Evolutionary conservation across 2,888 invertebrate species (phyloP).

Genomic region (Lasiommata megera): DNA sequence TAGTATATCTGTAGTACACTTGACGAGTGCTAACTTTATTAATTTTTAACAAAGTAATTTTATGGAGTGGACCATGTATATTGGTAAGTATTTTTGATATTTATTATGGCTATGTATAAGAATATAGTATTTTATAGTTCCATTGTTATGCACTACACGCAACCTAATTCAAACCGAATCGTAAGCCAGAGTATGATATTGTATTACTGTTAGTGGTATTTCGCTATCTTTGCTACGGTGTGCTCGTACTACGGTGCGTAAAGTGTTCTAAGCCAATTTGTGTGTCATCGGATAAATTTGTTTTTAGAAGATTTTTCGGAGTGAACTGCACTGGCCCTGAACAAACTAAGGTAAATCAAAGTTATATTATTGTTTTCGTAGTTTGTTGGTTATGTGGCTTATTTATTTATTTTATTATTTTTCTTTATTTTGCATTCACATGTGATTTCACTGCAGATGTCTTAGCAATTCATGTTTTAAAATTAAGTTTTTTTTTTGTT

Average conservation of each 20-base stretch:
- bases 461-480: slow-evolving; percentile 71
- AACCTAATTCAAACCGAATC: slow-evolving; percentile 35
- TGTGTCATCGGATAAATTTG: slow-evolving; percentile 43
- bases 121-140: slow-evolving; percentile 17
- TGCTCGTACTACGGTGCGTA: slow-evolving; percentile 15
- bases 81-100: slow-evolving; percentile 64
- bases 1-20: slow-evolving; percentile 2
- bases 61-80: slow-evolving; percentile 49
- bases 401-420: slow-evolving; percentile 77
- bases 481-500: slow-evolving; percentile 27
- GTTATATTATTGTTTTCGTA: slow-evolving; percentile 53
- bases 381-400: slow-evolving; percentile 76
- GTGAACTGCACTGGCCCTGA: slow-evolving; percentile 40
- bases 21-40: slow-evolving; percentile 52
- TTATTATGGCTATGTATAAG: slow-evolving; percentile 36
- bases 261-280: slow-evolving; percentile 36
- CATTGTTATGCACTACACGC: slow-evolving; percentile 47
- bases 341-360: slow-evolving; percentile 59
- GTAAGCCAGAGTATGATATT: slow-evolving; percentile 17
- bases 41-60: slow-evolving; percentile 45
- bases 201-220: slow-evolving; percentile 35
- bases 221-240: slow-evolving; percentile 29
- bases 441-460: slow-evolving; percentile 80
- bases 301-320: slow-evolving; percentile 49
- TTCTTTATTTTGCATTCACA: slow-evolving; percentile 76